Evolutionary conservation across 2,797 vertebrate species (phyloP).

Genomic region (Acestrorhynchus altus): DNA sequence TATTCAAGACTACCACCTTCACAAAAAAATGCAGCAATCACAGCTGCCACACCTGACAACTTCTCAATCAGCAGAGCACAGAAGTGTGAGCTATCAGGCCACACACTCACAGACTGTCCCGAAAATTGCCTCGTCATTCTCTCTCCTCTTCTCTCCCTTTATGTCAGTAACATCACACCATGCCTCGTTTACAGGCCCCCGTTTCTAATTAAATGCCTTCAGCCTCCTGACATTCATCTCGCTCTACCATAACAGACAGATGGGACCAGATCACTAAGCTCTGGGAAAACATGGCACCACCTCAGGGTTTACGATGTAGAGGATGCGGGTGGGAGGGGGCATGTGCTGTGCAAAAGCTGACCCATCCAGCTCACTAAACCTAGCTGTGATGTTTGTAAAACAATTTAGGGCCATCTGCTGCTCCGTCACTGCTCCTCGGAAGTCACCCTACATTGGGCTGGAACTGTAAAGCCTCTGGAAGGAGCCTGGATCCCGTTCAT

Average conservation of each 20-base stretch:
- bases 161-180: constrained; percentile 36
- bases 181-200: constrained; percentile 45
- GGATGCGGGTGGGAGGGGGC: constrained; percentile 55
- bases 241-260: constrained; percentile 71
- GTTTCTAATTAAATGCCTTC: constrained; percentile 47
- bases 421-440: constrained; percentile 64
- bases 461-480: constrained; percentile 58
- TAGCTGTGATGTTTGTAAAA: constrained; percentile 78
- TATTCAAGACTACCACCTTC: background rate
- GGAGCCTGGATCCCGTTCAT: constrained; percentile 73
- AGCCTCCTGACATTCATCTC: constrained; percentile 51
- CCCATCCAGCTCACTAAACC: constrained; percentile 58
- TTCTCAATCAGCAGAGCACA: constrained; percentile 25
- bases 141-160: constrained; percentile 3
- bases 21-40: constrained; percentile 24
- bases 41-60: background rate
- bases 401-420: constrained; percentile 77
- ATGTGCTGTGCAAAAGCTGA: constrained; percentile 52
- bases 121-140: constrained; percentile 4
- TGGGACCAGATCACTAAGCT: constrained; percentile 74
- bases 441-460: constrained; percentile 75
- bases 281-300: constrained; percentile 74
- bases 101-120: background rate
- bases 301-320: constrained; percentile 64
- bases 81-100: constrained; percentile 17